Conservation (phyloP, 1,140 invertebrate genomes). For the Pemphigus obesinymphae region DNA sequence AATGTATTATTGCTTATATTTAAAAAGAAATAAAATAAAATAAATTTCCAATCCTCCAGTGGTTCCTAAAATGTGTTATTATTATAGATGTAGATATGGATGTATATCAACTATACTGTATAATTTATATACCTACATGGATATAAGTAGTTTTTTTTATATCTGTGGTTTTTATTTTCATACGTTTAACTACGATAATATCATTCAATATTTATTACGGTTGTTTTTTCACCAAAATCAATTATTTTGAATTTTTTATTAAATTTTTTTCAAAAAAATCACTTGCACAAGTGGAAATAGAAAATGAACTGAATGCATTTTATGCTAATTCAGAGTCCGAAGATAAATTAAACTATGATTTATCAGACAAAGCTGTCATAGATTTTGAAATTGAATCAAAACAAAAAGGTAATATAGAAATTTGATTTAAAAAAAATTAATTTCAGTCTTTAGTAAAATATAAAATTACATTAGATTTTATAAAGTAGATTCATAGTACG, state of each 20-base stretch:
- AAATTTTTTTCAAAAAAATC: neutral
- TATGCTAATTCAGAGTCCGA: neutral
- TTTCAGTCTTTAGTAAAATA: neutral
- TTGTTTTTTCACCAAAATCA: too few relatives aligned
- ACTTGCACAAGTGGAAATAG: neutral
- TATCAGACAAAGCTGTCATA: neutral
- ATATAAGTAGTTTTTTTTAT: too few relatives aligned
- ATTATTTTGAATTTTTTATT: too few relatives aligned
- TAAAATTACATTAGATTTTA: neutral
- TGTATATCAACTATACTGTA: too few relatives aligned
- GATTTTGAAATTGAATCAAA: neutral
- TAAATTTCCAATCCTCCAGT: neutral
- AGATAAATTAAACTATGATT: neutral
- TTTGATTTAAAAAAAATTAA: neutral
- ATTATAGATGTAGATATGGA: too few relatives aligned
- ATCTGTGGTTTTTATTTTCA: too few relatives aligned
- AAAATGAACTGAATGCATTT: neutral
- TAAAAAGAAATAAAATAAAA: neutral
- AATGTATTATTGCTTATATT: neutral
- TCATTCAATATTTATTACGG: too few relatives aligned
- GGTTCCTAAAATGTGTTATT: neutral
- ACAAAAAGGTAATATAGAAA: neutral
- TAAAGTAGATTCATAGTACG: neutral
- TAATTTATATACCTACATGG: too few relatives aligned
- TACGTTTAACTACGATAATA: too few relatives aligned